Evolutionary conservation across 1,140 invertebrate species (phyloP), one percentile per base, ranked within the genome.

Genomic region (Fopius arisanus): DNA sequence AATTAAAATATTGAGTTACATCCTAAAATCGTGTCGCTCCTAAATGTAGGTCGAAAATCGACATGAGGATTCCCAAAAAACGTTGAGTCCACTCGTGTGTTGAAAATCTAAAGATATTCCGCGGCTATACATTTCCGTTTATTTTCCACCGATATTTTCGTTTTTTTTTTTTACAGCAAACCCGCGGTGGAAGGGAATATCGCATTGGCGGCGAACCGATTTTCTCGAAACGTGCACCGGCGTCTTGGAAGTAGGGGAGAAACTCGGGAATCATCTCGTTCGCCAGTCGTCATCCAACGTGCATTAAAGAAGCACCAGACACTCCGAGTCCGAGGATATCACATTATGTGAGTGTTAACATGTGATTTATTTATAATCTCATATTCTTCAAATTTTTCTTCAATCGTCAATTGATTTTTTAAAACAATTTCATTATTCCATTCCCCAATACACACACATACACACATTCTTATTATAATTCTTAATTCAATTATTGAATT

Each of bases 241-340:
- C 51, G 48, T 69, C 72, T 72, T 40, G 67, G 41, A 76, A 81
- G 80, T 80, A 78, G 82, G 83, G 82, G 82, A 80, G 81, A 80
- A 78, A 37, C 78, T 68, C 26, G 77, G 67, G 75, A 84, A 79
- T 65, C 77, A 75, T 77, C 78, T 75, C 72, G 79, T 68, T 80
- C 73, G 80, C 79, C 86, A 88, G 86, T 88, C 81, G 80, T 81
- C 78, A 84, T 79, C 84, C 83, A 81, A 84, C 86, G 83, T 82
- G 79, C 82, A 80, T 83, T 77, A 82, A 78, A 81, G 80, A 81
- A 80, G 81, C 84, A 87, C 79, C 73, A 68, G 10, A 79, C 78
- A 77, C 76, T 79, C 77, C 12, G 7, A n/a, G 16, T 71, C 80
- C 77, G 77, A 78, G 78, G 75, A 79, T 79, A 77, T 33, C 68